phyloP scores from a whole-genome alignment of 2,797 vertebrate species.

The Tachyglossus aculeatus region DNA sequence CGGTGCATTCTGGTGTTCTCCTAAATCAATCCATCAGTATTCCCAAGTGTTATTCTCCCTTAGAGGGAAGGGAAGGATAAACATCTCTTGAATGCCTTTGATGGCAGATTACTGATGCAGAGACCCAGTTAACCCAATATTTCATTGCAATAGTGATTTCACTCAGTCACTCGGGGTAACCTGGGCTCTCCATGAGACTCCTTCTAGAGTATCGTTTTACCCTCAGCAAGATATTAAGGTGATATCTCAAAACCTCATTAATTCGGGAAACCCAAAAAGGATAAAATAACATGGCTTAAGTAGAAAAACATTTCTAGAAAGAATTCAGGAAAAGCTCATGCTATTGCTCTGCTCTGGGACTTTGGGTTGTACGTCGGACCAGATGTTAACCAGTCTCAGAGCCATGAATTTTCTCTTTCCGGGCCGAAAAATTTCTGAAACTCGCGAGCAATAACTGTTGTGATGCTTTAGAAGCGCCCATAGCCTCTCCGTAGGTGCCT shows the following conservation, averaged over 20 bases:
- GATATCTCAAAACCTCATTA: slow-evolving; percentile 12
- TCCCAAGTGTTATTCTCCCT: not conserved
- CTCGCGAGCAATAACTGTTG: too few relatives aligned
- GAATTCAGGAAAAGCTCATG: not conserved
- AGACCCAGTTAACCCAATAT: not conserved
- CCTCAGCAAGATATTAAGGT: not conserved
- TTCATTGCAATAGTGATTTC: not conserved
- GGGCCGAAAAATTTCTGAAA: too few relatives aligned
- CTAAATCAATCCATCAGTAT: too few relatives aligned
- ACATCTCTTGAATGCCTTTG: accelerated
- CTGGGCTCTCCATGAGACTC: not conserved
- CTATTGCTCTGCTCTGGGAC: slow-evolving; percentile 21
- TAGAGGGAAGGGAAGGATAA: not conserved
- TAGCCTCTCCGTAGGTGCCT: too few relatives aligned
- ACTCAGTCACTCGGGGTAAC: not conserved
- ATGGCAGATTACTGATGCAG: not conserved
- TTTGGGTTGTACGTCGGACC: not conserved
- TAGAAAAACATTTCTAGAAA: slow-evolving; percentile 28
- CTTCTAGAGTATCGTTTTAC: not conserved
- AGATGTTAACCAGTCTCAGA: slow-evolving; percentile 19
- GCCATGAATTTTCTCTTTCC: not conserved
- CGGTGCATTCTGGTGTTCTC: not conserved
- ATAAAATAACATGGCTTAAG: slow-evolving; percentile 25
- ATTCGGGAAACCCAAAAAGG: slow-evolving; percentile 24
- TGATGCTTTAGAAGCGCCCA: too few relatives aligned